Evolutionary conservation across 2,797 vertebrate genomes (phyloP).

Genomic region (Acanthurus tractus): DNA sequence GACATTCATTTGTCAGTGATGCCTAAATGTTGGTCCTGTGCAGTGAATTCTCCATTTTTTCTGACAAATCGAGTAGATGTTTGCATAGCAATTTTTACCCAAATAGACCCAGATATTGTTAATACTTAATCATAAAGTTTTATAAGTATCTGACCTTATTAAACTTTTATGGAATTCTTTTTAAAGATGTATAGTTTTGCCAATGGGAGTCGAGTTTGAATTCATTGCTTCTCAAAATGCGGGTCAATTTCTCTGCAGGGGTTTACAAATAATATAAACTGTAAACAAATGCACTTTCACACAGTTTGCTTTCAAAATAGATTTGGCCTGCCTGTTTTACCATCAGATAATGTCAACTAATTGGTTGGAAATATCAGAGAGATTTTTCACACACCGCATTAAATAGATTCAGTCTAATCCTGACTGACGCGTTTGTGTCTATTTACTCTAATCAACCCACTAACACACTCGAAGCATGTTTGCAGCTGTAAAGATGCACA

Average conservation of each 20-base stretch:
- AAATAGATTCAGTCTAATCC: too few species aligned
- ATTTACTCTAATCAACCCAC: conserved; percentile 19
- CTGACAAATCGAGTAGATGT: conserved; percentile 35
- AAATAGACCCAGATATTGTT: conserved; percentile 35
- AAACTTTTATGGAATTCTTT: conserved; percentile 21
- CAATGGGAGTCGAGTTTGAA: conserved; percentile 18
- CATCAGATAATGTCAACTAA: not conserved
- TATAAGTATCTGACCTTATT: conserved; percentile 25
- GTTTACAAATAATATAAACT: conserved; percentile 4
- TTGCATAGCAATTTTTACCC: conserved; percentile 15
- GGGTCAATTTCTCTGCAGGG: not conserved
- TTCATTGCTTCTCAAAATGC: conserved; percentile 4
- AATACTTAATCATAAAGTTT: conserved; percentile 31
- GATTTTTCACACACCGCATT: too few species aligned
- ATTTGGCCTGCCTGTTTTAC: not conserved
- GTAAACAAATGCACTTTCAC: conserved; percentile 23
- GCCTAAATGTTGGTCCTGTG: conserved; percentile 45
- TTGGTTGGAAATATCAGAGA: too few species aligned
- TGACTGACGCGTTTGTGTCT: conserved; percentile 13
- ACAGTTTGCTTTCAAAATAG: not conserved
- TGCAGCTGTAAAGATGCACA: conserved; percentile 51
- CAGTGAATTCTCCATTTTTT: conserved; percentile 42
- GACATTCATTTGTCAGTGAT: conserved; percentile 57
- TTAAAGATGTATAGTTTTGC: conserved; percentile 18
- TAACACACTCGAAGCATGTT: conserved; percentile 30